These are phyloP conservation scores for Homalodisca vitripennis DNA, from an alignment of 1,140 invertebrate species.

Conservation along the genomic window DNA sequence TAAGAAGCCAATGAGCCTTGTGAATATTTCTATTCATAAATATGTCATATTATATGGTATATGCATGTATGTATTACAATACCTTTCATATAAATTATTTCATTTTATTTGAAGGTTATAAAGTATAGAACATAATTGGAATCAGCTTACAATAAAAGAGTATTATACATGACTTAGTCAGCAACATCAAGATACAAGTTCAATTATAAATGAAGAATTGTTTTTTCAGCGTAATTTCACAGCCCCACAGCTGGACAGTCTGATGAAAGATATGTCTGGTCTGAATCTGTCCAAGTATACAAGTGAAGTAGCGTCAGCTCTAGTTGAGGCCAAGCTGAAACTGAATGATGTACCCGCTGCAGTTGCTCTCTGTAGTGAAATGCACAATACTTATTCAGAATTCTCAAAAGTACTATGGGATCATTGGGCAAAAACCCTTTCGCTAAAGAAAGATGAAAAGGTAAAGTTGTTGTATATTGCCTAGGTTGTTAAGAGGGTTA, in stretches of 20 bases:
- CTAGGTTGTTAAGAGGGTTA: too few species aligned
- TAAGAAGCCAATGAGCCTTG: too few species aligned
- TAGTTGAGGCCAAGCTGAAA: conserved; percentile 91
- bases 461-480: too few species aligned
- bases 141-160: not conserved
- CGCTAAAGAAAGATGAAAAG: conserved; percentile 40
- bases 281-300: conserved; percentile 97
- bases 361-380: conserved; percentile 78
- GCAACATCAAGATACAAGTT: conserved; percentile 39
- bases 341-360: conserved; percentile 90
- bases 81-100: not conserved
- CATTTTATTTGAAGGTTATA: not conserved
- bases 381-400: conserved; percentile 89
- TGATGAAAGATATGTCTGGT: conserved; percentile 84
- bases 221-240: conserved; percentile 68
- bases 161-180: not conserved
- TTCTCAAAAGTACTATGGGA: conserved; percentile 72
- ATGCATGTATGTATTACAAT: not conserved
- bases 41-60: too few species aligned
- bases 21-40: too few species aligned
- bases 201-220: conserved; percentile 22
- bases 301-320: conserved; percentile 87
- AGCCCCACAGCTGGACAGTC: conserved; percentile 75
- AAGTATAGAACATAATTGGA: not conserved
- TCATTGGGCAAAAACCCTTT: conserved; percentile 39